phyloP scores from a whole-genome alignment of 2,888 invertebrate species.

The Andricus curvator region DNA sequence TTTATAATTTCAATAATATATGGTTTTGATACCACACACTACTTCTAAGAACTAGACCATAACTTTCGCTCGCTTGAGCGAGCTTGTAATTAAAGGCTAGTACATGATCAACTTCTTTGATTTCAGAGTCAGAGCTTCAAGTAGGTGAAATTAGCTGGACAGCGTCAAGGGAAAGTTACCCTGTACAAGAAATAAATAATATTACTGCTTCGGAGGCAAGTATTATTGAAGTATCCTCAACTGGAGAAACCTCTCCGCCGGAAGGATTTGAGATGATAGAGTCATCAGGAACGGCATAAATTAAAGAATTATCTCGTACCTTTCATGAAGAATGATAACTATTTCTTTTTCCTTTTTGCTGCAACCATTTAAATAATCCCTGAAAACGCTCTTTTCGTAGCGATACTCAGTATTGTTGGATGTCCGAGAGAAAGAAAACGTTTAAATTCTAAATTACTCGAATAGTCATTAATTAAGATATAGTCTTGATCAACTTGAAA shows the following conservation, averaged over 20 bases:
- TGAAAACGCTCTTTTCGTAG: not conserved
- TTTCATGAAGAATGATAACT: not conserved
- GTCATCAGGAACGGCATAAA: slow-evolving; percentile 8
- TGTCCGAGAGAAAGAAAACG: not conserved
- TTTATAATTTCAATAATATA: too few relatives aligned
- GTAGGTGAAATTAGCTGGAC: not conserved
- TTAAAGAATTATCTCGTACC: not conserved
- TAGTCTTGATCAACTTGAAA: not conserved
- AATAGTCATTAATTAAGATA: not conserved
- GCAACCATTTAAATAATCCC: not conserved
- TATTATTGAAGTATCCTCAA: not conserved
- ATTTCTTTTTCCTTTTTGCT: not conserved
- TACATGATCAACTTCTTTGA: not conserved
- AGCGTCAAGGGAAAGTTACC: not conserved
- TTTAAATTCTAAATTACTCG: not conserved
- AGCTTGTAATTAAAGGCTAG: not conserved
- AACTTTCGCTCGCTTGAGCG: too few relatives aligned
- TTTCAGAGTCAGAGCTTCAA: not conserved
- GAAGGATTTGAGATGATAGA: slow-evolving; percentile 32
- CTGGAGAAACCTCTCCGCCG: not conserved
- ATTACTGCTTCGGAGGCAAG: not conserved
- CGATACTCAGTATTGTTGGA: not conserved
- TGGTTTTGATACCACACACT: too few relatives aligned
- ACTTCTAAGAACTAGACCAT: too few relatives aligned
- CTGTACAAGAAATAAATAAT: not conserved